Percentiles rank a stretch among this genome's conserved stretches.
These are phyloP conservation scores for Myanophis thanlyinensis DNA, from an alignment of 2,113 vertebrate genomes.

Conservation along the genomic window DNA sequence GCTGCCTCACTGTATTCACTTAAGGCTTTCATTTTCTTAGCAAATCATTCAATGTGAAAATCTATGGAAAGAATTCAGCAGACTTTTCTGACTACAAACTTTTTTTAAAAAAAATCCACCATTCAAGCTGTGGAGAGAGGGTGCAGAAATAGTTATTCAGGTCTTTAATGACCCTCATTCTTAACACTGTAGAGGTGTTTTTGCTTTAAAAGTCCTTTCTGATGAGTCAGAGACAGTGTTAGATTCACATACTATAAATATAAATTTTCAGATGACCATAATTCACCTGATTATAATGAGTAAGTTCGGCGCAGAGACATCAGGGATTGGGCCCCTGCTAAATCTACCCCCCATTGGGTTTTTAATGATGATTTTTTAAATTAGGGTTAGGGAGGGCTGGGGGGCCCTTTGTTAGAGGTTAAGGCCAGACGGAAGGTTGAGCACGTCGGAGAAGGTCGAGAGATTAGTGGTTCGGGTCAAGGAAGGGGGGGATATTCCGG, in stretches of 20 bases:
- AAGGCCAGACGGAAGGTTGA: no score
- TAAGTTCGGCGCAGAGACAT: no score
- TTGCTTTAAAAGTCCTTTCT: neutral
- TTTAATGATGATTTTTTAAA: no score
- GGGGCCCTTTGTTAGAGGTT: no score
- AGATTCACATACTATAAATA: neutral
- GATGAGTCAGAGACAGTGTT: neutral
- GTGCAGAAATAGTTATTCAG: neutral
- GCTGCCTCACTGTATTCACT: neutral
- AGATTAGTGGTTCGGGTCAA: no score
- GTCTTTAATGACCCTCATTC: neutral
- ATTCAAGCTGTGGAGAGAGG: neutral
- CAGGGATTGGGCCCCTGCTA: no score
- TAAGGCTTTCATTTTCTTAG: neutral
- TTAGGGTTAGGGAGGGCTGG: no score
- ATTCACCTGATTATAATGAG: slow-evolving; percentile 28
- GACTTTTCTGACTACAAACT: neutral
- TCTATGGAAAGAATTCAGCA: no score
- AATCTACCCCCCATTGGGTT: no score
- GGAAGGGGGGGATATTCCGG: no score
- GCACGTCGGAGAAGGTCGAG: no score
- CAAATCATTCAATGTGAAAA: neutral
- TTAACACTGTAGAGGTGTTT: neutral
- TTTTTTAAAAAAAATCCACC: neutral
- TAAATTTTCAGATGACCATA: slow-evolving; percentile 26